phyloP scores from a whole-genome alignment of 2,797 vertebrate species.

The Sebastes miniatus region DNA sequence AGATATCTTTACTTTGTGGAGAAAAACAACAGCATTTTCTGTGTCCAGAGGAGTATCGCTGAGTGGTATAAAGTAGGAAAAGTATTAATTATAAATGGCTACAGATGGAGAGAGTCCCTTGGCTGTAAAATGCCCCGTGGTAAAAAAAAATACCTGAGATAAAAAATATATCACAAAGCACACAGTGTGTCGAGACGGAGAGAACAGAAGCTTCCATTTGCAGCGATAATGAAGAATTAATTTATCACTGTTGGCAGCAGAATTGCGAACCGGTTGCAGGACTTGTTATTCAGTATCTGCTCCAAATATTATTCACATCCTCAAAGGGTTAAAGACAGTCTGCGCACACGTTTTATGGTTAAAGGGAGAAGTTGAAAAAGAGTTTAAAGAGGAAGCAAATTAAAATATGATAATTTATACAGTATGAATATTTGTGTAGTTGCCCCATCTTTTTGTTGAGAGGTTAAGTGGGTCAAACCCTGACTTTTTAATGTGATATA shows the following conservation, averaged over 20 bases:
- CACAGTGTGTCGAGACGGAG: neutral
- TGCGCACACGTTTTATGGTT: conserved; percentile 16
- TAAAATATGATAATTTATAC: conserved; percentile 68
- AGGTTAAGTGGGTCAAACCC: conserved; percentile 72
- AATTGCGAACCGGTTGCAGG: conserved; percentile 23
- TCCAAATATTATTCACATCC: conserved; percentile 56
- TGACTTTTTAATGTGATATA: conserved; percentile 54
- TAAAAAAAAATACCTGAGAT: conserved; percentile 55
- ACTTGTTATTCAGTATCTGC: conserved; percentile 51
- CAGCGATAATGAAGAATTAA: conserved; percentile 31
- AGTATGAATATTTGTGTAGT: conserved; percentile 48
- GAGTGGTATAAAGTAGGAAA: conserved; percentile 47
- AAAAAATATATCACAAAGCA: conserved; percentile 19
- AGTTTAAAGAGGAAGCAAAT: conserved; percentile 37
- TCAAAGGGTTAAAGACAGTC: conserved; percentile 60
- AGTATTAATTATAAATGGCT: conserved; percentile 69
- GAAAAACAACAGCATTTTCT: conserved; percentile 18
- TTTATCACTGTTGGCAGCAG: conserved; percentile 51
- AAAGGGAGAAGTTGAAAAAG: conserved; percentile 42
- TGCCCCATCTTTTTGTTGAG: conserved; percentile 47
- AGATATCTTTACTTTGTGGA: conserved; percentile 10
- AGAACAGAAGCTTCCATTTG: conserved; percentile 27
- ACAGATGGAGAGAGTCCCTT: conserved; percentile 60
- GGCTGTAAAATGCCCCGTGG: conserved; percentile 43
- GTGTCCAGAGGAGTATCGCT: conserved; percentile 12